Percentiles rank a stretch among this genome's conserved stretches.
These are phyloP conservation scores for Halictus ligatus DNA, from an alignment of 2,888 invertebrate genomes.

Conservation along the genomic window DNA sequence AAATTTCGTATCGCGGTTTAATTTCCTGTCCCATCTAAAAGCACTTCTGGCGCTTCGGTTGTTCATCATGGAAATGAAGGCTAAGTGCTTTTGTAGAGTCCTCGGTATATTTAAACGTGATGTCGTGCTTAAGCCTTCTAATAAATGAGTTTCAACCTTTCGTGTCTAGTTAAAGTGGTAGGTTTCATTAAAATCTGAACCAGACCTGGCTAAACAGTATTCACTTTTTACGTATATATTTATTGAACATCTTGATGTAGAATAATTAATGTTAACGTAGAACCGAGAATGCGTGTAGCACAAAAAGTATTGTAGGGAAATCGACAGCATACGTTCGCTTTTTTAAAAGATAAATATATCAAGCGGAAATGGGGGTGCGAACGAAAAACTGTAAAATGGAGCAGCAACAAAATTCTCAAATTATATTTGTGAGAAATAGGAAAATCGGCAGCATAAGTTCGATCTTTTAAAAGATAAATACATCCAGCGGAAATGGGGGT, in stretches of 20 bases:
- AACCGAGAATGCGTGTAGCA: too few relatives aligned
- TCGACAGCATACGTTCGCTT: too few relatives aligned
- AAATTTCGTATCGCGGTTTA: constrained; percentile 52
- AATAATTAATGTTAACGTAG: too few relatives aligned
- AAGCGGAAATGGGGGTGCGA: background rate
- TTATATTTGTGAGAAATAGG: too few relatives aligned
- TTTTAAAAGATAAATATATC: background rate
- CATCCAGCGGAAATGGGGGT: background rate
- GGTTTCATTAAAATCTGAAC: background rate
- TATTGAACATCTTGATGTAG: too few relatives aligned
- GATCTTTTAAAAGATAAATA: background rate
- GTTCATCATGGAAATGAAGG: constrained; percentile 40
- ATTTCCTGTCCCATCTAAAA: constrained; percentile 61
- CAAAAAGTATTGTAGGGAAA: too few relatives aligned
- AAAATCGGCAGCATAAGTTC: too few relatives aligned
- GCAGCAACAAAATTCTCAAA: background rate
- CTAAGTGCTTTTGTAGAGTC: constrained; percentile 31
- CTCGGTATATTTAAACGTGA: background rate
- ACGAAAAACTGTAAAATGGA: background rate
- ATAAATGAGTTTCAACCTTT: background rate
- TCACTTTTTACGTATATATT: too few relatives aligned
- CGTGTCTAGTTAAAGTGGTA: background rate
- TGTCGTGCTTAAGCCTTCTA: background rate
- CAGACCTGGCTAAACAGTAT: background rate
- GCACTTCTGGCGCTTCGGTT: constrained; percentile 26